Conservation (phyloP, 2,113 vertebrate genomes). For the Semnornis frantzii region DNA sequence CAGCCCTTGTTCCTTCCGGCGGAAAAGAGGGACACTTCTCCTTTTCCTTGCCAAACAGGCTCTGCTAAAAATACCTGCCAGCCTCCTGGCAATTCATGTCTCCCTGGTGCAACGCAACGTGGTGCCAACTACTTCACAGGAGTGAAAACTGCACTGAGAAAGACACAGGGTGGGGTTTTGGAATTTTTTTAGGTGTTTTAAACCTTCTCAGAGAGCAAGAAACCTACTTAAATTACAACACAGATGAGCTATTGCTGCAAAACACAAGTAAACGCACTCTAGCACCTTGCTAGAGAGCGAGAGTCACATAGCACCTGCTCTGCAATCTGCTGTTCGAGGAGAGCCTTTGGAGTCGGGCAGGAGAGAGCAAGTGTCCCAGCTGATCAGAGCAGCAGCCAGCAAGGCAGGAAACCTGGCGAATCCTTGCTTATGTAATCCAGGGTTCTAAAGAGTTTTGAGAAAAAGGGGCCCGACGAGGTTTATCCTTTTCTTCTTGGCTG, state of each 20-base stretch:
- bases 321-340: constrained; percentile 17
- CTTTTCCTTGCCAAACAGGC: constrained; percentile 28
- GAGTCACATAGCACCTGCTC: constrained; percentile 34
- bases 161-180: not conserved
- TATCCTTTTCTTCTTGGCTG: not conserved
- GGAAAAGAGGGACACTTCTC: not conserved
- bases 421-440: not conserved
- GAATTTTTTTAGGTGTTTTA: not conserved
- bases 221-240: not conserved
- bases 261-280: not conserved
- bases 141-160: not conserved
- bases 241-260: not conserved
- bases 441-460: not conserved
- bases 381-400: not conserved
- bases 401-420: not conserved
- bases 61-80: constrained; percentile 52
- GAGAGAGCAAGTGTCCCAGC: not conserved
- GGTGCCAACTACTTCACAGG: not conserved
- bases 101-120: not conserved
- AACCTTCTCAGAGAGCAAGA: not conserved
- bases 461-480: not conserved
- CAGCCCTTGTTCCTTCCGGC: not conserved
- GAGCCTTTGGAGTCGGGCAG: not conserved
- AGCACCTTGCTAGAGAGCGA: not conserved
- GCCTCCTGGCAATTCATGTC: not conserved